Evolutionary conservation across 2,797 vertebrate species (phyloP).

Genomic region (Alca torda): DNA sequence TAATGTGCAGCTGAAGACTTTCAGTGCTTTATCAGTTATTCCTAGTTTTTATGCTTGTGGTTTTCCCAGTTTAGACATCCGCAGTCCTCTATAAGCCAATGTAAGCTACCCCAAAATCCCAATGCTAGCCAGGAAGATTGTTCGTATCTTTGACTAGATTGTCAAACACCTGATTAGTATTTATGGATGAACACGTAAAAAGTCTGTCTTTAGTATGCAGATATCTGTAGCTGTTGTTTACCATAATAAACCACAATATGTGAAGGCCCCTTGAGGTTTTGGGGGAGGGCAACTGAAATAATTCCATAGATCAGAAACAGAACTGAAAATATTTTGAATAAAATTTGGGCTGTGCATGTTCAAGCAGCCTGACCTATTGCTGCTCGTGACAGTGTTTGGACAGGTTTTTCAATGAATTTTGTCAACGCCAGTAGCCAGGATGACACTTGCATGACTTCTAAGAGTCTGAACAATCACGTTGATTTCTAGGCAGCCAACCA

Average conservation of each 20-base stretch:
- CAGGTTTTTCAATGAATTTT: neutral
- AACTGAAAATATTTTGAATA: neutral
- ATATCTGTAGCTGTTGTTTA: neutral
- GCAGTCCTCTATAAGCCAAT: neutral
- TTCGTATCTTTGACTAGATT: neutral
- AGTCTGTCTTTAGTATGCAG: neutral
- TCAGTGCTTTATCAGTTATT: neutral
- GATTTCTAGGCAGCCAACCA: neutral
- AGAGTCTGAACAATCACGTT: neutral
- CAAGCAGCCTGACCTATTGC: neutral
- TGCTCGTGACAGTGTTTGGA: neutral
- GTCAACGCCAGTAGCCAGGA: neutral
- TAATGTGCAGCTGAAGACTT: neutral
- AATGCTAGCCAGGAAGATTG: neutral
- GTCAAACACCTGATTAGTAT: neutral
- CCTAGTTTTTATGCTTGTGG: neutral
- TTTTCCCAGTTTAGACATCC: neutral
- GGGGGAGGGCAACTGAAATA: neutral
- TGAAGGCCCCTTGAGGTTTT: neutral
- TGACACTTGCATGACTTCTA: neutral
- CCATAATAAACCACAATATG: neutral
- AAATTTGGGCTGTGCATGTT: neutral
- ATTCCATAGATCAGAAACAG: neutral
- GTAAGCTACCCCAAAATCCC: neutral
- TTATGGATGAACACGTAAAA: neutral